phyloP scores from a whole-genome alignment of 2,888 invertebrate species.

The Drosophila quasianomalipes region DNA sequence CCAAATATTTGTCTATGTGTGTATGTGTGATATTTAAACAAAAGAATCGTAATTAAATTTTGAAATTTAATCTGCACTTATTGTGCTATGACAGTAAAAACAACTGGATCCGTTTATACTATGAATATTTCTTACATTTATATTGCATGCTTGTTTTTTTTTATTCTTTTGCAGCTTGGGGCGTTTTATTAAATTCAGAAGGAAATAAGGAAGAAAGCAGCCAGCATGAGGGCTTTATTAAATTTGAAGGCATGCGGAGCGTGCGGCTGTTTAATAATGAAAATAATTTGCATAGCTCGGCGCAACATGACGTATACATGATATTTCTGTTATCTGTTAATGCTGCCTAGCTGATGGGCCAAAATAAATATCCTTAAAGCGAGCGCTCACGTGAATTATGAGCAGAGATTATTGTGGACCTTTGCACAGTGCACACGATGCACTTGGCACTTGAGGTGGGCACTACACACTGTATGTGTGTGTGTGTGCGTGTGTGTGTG shows the following conservation, averaged over 20 bases:
- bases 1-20: neutral
- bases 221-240: slow-evolving; percentile 36
- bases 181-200: slow-evolving; percentile 1
- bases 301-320: slow-evolving; percentile 56
- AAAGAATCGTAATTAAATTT: neutral
- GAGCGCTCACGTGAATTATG: slow-evolving; percentile 17
- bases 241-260: slow-evolving; percentile 28
- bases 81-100: neutral
- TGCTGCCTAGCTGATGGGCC: neutral
- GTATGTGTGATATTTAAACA: neutral
- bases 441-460: slow-evolving; percentile 46
- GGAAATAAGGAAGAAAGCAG: neutral
- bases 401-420: slow-evolving; percentile 29
- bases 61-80: neutral
- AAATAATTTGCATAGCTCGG: slow-evolving; percentile 51
- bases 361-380: slow-evolving; percentile 33
- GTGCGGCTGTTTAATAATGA: slow-evolving; percentile 45
- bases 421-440: slow-evolving; percentile 28
- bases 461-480: neutral
- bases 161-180: neutral
- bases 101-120: neutral
- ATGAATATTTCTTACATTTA: slow-evolving; percentile 3
- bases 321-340: slow-evolving; percentile 17
- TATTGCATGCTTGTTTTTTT: neutral
- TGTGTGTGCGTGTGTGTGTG: too few species aligned